Base-by-base conservation (phyloP, 2,113 vertebrate genomes). In the Erinaceus europaeus region DNA sequence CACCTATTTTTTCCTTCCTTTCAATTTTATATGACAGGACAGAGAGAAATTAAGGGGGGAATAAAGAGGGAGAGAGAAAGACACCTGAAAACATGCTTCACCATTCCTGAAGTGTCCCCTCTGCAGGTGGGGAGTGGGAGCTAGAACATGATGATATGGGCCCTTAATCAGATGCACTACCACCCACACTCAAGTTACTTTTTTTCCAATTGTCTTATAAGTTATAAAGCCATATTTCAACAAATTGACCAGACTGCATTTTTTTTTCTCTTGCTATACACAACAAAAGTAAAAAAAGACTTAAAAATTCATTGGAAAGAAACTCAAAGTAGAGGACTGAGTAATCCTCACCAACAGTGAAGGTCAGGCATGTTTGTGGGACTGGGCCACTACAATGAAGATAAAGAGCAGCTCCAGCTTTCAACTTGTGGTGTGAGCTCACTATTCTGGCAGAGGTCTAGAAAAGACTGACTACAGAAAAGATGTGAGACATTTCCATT, bases 151-250 rank as follows among this genome's bases (percentile, higher is more conserved):
- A n/a, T n/a, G n/a, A n/a, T n/a, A n/a, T n/a, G n/a, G n/a, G n/a
- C n/a, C n/a, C n/a, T n/a, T n/a, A n/a, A n/a, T n/a, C n/a, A n/a
- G n/a, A n/a, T n/a, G n/a, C n/a, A n/a, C n/a, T n/a, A n/a, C n/a
- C n/a, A n/a, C n/a, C n/a, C n/a, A n/a, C n/a, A n/a, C n/a, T n/a
- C n/a, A n/a, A n/a, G n/a, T n/a, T 38, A 9, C 18, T 62, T 21
- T 68, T 40, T 18, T 1, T 7, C 50, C n/a, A 67, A 11, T 80
- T 62, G 84, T 89, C 34, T 64, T 82, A 62, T 75, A 96, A 93
- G 91, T 96, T 95, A 88, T 96, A 89, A 96, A 95, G 95, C 89
- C 89, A 36, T 50, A 85, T 78, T 77, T 87, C 94, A 93, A 76
- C 95, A 93, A 96, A 95, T 67, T 88, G 80, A 91, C 74, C 88